Evolutionary conservation across 1,140 invertebrate genomes (phyloP).

Genomic region (Tribolium madens): DNA sequence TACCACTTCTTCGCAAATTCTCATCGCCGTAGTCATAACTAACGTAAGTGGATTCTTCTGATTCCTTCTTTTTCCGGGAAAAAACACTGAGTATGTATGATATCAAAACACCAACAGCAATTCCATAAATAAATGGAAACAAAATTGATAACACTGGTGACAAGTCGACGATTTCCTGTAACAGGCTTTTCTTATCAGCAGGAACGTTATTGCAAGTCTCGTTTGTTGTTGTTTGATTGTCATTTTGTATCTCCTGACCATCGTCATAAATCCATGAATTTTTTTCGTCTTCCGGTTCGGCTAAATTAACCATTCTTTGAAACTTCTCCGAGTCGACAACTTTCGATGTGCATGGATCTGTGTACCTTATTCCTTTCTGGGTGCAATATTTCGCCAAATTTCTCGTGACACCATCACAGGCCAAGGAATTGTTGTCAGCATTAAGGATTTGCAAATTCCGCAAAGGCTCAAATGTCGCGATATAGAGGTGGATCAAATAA

Average conservation of each 20-base stretch:
- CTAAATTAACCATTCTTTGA: conserved; percentile 50
- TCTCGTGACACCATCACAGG: conserved; percentile 61
- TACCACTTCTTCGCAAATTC: conserved; percentile 21
- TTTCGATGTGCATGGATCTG: conserved; percentile 44
- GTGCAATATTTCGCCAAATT: conserved; percentile 41
- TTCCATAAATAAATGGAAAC: conserved; percentile 50
- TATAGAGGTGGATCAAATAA: conserved; percentile 65
- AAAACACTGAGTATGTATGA: not conserved
- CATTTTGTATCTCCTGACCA: not conserved
- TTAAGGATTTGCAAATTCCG: conserved; percentile 65
- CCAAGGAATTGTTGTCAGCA: conserved; percentile 66
- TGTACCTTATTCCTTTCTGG: conserved; percentile 44
- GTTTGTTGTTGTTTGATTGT: conserved; percentile 37
- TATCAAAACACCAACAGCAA: conserved; percentile 46
- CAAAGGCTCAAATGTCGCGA: conserved; percentile 64
- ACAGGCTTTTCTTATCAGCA: conserved; percentile 35
- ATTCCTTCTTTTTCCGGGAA: conserved; percentile 20
- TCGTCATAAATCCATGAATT: conserved; percentile 54
- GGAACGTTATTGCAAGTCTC: conserved; percentile 8
- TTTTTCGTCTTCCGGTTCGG: conserved; percentile 4
- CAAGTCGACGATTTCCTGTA: conserved; percentile 45
- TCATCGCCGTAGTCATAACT: conserved; percentile 8
- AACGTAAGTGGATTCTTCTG: conserved; percentile 1
- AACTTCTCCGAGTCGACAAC: conserved; percentile 43
- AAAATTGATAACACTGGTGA: conserved; percentile 45